Evolutionary conservation across 1,140 invertebrate species (phyloP).

Genomic region (Sesamia nonagrioides): DNA sequence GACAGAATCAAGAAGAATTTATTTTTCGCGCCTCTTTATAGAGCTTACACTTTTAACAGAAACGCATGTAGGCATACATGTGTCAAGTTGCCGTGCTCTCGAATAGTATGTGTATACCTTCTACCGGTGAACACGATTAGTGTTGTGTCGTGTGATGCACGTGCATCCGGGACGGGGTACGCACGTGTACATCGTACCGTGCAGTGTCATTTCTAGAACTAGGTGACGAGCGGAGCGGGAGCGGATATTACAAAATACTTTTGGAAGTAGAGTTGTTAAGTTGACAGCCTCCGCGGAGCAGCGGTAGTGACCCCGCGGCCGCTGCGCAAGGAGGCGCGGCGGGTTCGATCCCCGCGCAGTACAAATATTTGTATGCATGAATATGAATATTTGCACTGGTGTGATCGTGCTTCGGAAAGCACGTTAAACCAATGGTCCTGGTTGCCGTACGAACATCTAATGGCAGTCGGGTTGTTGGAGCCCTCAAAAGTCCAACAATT

Average conservation of each 20-base stretch:
- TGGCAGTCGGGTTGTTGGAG: too few relatives aligned
- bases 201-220: background rate
- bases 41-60: background rate
- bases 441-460: too few relatives aligned
- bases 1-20: background rate
- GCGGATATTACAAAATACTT: background rate
- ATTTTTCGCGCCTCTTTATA: background rate
- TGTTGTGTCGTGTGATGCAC: conserved; percentile 37
- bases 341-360: too few relatives aligned
- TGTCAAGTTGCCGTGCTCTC: conserved; percentile 1
- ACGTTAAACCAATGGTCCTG: too few relatives aligned
- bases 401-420: too few relatives aligned
- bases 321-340: too few relatives aligned
- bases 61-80: background rate
- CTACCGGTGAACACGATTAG: conserved; percentile 25
- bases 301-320: too few relatives aligned
- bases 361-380: too few relatives aligned
- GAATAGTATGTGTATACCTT: background rate
- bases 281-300: too few relatives aligned
- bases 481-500: too few relatives aligned
- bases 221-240: conserved; percentile 29
- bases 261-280: too few relatives aligned
- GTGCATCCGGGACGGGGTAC: conserved; percentile 49
- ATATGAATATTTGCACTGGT: too few relatives aligned
- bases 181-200: conserved; percentile 38